Evolutionary conservation across 92 coral and sea anemone genomes (phyloP).

Genomic region (Porites rus): DNA sequence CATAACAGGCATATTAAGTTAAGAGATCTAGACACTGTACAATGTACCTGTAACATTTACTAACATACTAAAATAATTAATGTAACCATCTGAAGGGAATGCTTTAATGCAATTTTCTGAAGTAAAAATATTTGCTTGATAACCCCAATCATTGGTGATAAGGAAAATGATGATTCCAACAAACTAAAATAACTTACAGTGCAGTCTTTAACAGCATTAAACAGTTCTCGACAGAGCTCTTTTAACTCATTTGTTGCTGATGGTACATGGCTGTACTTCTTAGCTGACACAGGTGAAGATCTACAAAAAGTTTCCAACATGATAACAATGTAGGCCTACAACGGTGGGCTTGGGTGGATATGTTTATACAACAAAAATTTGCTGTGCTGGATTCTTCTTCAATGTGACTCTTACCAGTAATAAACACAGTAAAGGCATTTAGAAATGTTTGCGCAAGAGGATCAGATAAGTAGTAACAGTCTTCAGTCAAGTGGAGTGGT

Average conservation of each 20-base stretch:
- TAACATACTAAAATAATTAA: no score
- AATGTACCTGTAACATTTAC: background rate
- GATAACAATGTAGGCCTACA: background rate
- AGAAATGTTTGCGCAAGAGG: background rate
- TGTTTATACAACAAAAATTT: no score
- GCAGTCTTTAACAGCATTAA: conserved; percentile 93
- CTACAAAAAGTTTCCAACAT: conserved; percentile 12
- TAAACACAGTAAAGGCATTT: no score
- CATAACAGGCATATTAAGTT: background rate
- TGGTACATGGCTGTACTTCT: conserved; percentile 87
- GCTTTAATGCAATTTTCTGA: background rate
- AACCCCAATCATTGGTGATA: background rate
- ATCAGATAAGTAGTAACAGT: background rate
- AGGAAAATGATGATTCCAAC: no score
- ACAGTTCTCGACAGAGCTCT: conserved; percentile 91
- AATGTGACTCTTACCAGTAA: no score
- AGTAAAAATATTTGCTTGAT: background rate
- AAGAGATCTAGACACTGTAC: background rate
- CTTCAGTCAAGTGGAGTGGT: conserved; percentile 53
- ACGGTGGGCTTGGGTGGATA: no score
- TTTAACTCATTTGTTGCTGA: conserved; percentile 91
- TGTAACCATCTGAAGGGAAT: no score
- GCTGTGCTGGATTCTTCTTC: no score
- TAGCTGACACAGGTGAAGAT: conserved; percentile 83
- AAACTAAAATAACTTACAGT: conserved; percentile 67